Conservation (phyloP, 2,113 vertebrate genomes). For the Malurus melanocephalus region DNA sequence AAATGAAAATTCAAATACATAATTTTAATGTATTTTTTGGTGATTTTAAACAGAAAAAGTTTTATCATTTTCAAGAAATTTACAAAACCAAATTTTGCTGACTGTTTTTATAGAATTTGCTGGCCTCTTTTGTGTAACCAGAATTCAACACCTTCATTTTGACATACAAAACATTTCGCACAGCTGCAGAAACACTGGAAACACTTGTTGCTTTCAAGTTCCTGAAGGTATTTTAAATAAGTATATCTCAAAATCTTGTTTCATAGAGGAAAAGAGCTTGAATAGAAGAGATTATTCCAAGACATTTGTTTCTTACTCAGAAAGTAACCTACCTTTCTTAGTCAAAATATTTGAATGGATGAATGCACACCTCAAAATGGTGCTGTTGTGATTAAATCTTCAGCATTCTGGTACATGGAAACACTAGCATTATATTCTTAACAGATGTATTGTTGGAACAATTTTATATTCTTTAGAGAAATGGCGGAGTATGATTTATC, state of each 20-base stretch:
- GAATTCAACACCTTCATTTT: neutral
- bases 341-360: neutral
- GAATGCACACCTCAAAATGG: neutral
- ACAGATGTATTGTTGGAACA: slow-evolving; percentile 4
- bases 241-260: neutral
- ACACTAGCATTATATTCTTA: slow-evolving; percentile 1
- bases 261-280: neutral
- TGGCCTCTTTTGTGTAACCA: neutral
- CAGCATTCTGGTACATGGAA: neutral
- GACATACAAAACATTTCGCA: neutral
- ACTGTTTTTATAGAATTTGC: neutral
- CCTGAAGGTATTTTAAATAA: neutral
- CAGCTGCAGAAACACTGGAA: slow-evolving; percentile 11
- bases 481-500: slow-evolving; percentile 9
- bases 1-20: neutral
- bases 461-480: slow-evolving; percentile 19
- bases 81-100: neutral
- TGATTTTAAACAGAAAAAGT: neutral
- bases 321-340: neutral
- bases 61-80: neutral
- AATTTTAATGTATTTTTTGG: neutral
- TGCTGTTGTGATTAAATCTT: neutral
- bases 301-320: neutral
- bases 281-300: neutral
- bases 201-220: neutral